Base-by-base conservation (phyloP, 2,888 invertebrate species). In the Siphlonurus alternatus region DNA sequence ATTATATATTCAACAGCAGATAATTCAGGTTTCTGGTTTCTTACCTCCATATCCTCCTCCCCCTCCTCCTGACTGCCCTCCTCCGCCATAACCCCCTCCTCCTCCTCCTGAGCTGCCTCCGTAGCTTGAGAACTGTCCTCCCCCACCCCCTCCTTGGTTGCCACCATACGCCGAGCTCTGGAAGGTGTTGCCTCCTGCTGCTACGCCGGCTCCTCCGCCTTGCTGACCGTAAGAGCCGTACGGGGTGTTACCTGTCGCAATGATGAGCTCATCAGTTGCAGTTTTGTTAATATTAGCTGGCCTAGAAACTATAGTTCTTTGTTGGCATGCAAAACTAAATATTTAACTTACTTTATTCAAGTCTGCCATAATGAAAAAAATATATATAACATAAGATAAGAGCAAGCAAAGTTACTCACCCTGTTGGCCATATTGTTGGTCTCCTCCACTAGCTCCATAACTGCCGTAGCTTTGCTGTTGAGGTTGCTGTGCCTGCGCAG, bases 201-300 rank as follows among this genome's bases (percentile, higher is more conserved):
- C 68, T 5, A 66, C 65, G 1, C 66, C 65, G 2, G 74, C 73
- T 73, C 81, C 80, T 74, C 81, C 81, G 76, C 80, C 80, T 3
- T 20, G 22, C 63, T 73, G 74, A 51, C 69, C 70, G 65, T 74
- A 75, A 59, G 69, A 68, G 20, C 72, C 70, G 61, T 74, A 38
- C 15, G 38, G n/a, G n/a, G n/a, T n/a, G n/a, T n/a, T n/a, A n/a
- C n/a, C n/a, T n/a, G n/a, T n/a, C n/a, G n/a, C n/a, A n/a, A n/a
- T n/a, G n/a, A n/a, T n/a, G n/a, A n/a, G n/a, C n/a, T n/a, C n/a
- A n/a, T n/a, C n/a, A n/a, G n/a, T n/a, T n/a, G n/a, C n/a, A n/a
- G n/a, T n/a, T n/a, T n/a, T n/a, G n/a, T n/a, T n/a, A n/a, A n/a
- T n/a, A n/a, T n/a, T n/a, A n/a, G n/a, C n/a, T n/a, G n/a, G n/a